These are phyloP conservation scores for Brevipalpus yothersi DNA, from an alignment of 1,140 invertebrate genomes.

Conservation along the genomic window DNA sequence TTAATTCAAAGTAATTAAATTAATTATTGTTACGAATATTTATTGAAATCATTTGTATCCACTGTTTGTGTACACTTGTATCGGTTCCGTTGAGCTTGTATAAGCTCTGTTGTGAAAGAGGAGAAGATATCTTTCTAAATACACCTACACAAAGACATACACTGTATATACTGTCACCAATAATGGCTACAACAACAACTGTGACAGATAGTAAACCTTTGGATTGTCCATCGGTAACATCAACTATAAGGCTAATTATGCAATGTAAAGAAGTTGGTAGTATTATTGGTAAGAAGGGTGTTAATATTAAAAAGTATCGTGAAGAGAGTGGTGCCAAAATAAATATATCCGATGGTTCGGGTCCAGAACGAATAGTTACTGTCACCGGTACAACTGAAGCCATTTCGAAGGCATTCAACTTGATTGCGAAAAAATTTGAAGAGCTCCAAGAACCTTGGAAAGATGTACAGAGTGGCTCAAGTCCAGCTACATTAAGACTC, in stretches of 20 bases:
- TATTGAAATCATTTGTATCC: too few relatives aligned
- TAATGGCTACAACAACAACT: neutral
- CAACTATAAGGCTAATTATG: slow-evolving; percentile 96
- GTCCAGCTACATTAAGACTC: slow-evolving; percentile 53
- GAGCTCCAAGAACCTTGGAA: slow-evolving; percentile 27
- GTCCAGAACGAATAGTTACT: slow-evolving; percentile 81
- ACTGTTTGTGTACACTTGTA: too few relatives aligned
- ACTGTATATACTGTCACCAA: too few relatives aligned
- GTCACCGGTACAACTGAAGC: slow-evolving; percentile 86
- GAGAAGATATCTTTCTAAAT: too few relatives aligned
- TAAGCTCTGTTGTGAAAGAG: too few relatives aligned
- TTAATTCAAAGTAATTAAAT: too few relatives aligned
- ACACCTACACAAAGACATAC: too few relatives aligned
- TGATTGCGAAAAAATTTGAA: slow-evolving; percentile 99
- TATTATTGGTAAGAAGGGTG: slow-evolving; percentile 65
- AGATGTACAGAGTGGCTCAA: slow-evolving; percentile 7
- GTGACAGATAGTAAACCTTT: neutral
- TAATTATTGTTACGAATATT: too few relatives aligned
- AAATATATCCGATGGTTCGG: slow-evolving; percentile 40
- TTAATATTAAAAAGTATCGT: slow-evolving; percentile 17
- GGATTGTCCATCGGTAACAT: slow-evolving; percentile 51
- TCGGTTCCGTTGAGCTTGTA: too few relatives aligned
- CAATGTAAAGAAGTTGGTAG: slow-evolving; percentile 99
- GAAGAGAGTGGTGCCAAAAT: slow-evolving; percentile 32
- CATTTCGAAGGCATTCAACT: slow-evolving; percentile 92